Evolutionary conservation across 2,797 vertebrate species (phyloP).

Genomic region (Gadopsis bispinosus): DNA sequence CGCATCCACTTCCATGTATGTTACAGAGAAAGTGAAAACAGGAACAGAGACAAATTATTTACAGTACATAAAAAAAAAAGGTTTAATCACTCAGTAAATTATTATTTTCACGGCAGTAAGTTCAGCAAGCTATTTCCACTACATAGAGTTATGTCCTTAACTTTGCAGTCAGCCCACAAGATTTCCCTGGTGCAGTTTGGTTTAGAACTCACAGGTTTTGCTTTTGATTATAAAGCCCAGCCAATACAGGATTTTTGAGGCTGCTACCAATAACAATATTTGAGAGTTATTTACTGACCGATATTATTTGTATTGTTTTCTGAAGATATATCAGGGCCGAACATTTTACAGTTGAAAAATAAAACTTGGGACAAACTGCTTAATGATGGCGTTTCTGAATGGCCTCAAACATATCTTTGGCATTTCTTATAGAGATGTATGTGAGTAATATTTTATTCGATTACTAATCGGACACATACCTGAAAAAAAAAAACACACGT

Average conservation of each 20-base stretch:
- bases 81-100: too few relatives aligned
- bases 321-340: background rate
- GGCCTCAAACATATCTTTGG: background rate
- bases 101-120: background rate
- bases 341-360: too few relatives aligned
- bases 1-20: too few relatives aligned
- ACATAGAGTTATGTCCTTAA: background rate
- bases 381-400: background rate
- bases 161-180: background rate
- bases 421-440: too few relatives aligned
- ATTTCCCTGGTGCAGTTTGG: background rate
- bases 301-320: background rate
- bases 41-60: background rate
- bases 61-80: background rate
- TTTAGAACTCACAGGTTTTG: background rate
- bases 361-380: too few relatives aligned
- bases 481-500: too few relatives aligned
- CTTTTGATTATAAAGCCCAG: background rate
- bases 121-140: background rate
- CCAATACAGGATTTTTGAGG: background rate
- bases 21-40: conserved; percentile 4
- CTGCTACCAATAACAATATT: background rate
- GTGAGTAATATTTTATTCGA: background rate
- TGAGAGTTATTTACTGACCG: background rate
- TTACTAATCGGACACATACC: background rate